Evolutionary conservation across 2,113 vertebrate genomes (phyloP).

Genomic region (Azemiops feae): DNA sequence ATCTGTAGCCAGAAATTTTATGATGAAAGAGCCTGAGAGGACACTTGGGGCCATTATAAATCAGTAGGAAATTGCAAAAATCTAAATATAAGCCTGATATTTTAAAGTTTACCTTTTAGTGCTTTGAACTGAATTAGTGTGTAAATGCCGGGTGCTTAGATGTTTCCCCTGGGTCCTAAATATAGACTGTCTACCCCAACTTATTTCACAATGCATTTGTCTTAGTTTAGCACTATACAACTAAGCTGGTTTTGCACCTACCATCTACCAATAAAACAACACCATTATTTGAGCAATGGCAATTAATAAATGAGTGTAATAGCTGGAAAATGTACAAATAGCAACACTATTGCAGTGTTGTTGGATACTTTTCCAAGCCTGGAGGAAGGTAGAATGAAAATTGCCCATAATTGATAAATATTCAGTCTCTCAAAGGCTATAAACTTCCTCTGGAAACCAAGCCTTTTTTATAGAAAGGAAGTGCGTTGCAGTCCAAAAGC

Average conservation of each 20-base stretch:
- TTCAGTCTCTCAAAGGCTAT: too few relatives aligned
- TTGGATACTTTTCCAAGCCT: neutral
- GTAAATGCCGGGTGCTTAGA: neutral
- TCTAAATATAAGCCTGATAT: slow-evolving; percentile 1
- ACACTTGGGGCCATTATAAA: neutral
- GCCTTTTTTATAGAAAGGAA: neutral
- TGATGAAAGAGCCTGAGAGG: neutral
- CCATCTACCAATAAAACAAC: neutral
- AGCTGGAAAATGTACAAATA: neutral
- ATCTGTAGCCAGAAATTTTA: neutral
- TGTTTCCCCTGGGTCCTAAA: neutral
- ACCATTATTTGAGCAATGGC: neutral
- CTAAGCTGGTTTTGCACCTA: neutral
- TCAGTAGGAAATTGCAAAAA: slow-evolving; percentile 3
- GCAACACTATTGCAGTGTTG: neutral
- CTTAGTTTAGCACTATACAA: neutral
- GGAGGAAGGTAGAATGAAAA: neutral
- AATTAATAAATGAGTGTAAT: neutral
- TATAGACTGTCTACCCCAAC: neutral
- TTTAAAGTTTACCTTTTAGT: slow-evolving; percentile 1
- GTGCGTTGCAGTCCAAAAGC: neutral
- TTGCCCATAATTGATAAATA: neutral
- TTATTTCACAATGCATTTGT: neutral
- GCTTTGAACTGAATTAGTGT: slow-evolving; percentile 3
- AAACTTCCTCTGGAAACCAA: neutral